Conservation (phyloP, 2,888 invertebrate species). For the Drosophila setosimentum region DNA sequence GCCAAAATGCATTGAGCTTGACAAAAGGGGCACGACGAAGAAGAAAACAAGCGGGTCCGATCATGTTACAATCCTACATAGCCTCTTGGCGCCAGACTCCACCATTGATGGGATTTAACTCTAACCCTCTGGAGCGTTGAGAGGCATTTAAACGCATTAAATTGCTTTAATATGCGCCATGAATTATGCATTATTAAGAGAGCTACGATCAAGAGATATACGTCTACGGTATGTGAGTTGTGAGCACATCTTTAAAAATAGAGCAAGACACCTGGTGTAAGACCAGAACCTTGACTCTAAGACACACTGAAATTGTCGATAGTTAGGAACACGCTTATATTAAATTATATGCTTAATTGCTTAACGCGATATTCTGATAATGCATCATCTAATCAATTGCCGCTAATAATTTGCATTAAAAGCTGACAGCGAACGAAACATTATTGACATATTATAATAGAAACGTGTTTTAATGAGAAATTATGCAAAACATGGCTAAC, state of each 20-base stretch:
- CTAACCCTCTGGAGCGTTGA: slow-evolving; percentile 35
- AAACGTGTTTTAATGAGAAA: slow-evolving; percentile 80
- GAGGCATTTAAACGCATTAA: slow-evolving; percentile 53
- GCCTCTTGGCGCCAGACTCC: slow-evolving; percentile 51
- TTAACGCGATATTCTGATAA: slow-evolving; percentile 27
- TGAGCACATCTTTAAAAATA: slow-evolving; percentile 82
- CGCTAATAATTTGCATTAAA: slow-evolving; percentile 66
- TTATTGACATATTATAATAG: slow-evolving; percentile 77
- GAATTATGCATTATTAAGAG: slow-evolving; percentile 74
- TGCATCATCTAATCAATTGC: slow-evolving; percentile 58
- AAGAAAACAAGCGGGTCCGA: slow-evolving; percentile 52
- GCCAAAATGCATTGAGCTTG: slow-evolving; percentile 56
- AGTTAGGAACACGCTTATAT: slow-evolving; percentile 66
- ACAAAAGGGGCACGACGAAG: slow-evolving; percentile 17
- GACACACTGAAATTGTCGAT: slow-evolving; percentile 31
- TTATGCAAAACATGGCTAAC: slow-evolving; percentile 66
- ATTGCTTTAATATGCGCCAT: slow-evolving; percentile 65
- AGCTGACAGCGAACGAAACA: slow-evolving; percentile 48
- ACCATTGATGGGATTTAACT: slow-evolving; percentile 29
- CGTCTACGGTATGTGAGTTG: slow-evolving; percentile 9
- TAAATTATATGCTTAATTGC: slow-evolving; percentile 64
- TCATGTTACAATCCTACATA: slow-evolving; percentile 50
- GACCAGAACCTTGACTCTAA: slow-evolving; percentile 20
- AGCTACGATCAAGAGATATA: slow-evolving; percentile 4
- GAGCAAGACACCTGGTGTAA: slow-evolving; percentile 64